Conservation (phyloP, 2,797 vertebrate genomes). For the Pangasius macronema region DNA sequence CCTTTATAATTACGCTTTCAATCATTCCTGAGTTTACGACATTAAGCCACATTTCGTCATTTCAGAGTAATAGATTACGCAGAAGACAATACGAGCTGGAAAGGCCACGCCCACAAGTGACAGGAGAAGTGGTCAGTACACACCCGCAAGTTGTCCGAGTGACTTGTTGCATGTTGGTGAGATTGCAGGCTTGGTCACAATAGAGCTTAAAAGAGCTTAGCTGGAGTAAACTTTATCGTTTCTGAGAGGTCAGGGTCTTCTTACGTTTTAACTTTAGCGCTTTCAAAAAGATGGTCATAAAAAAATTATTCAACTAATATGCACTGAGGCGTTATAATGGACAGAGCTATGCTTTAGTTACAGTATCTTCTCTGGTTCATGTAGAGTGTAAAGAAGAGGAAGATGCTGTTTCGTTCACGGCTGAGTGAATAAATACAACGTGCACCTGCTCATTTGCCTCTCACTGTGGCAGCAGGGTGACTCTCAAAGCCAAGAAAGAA, state of each 20-base stretch:
- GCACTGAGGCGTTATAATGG: neutral
- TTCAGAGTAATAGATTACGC: neutral
- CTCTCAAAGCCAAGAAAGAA: neutral
- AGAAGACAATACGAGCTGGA: neutral
- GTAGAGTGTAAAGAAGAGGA: constrained; percentile 41
- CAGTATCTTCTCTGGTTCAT: neutral
- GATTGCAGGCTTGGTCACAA: neutral
- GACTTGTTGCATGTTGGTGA: neutral
- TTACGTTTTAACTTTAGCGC: neutral
- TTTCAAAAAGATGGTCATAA: neutral
- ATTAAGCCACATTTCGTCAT: neutral
- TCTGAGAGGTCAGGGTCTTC: neutral
- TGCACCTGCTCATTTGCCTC: constrained; percentile 58
- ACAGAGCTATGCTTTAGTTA: neutral
- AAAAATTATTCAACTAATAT: neutral
- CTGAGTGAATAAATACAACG: constrained; percentile 31
- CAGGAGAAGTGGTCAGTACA: neutral
- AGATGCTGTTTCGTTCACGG: constrained; percentile 34
- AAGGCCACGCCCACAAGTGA: neutral
- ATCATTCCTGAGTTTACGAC: neutral
- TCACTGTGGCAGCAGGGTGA: constrained; percentile 28
- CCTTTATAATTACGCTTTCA: neutral
- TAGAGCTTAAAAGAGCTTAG: neutral
- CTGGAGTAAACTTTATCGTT: neutral
- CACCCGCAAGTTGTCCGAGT: no score